phyloP scores from a whole-genome alignment of 2,797 vertebrate genomes.

The Tinamus major region DNA sequence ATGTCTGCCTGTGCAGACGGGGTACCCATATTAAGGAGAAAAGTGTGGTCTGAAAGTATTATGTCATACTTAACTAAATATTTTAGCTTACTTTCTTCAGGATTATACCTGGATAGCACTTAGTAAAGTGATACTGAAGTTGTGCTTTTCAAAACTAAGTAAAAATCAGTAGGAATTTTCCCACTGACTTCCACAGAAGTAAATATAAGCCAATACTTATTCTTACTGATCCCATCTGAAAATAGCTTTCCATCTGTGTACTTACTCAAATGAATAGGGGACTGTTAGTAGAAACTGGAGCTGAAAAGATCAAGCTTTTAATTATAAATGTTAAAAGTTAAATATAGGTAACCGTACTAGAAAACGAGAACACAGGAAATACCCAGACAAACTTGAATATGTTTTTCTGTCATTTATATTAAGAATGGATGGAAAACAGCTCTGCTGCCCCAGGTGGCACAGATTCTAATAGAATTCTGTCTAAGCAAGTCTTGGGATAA shows the following conservation, averaged over 20 bases:
- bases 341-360: conserved; percentile 8
- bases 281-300: conserved; percentile 38
- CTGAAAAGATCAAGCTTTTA: conserved; percentile 33
- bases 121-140: not conserved
- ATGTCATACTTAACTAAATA: not conserved
- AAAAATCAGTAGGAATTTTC: conserved; percentile 54
- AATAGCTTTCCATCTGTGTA: conserved; percentile 59
- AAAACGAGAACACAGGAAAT: not conserved
- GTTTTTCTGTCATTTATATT: not conserved
- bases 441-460: not conserved
- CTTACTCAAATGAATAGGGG: conserved; percentile 31
- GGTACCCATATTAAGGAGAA: not conserved
- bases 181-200: conserved; percentile 35
- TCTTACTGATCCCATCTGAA: conserved; percentile 31
- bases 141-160: conserved; percentile 45
- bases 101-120: conserved; percentile 2
- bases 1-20: not conserved
- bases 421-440: not conserved
- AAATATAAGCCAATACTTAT: not conserved
- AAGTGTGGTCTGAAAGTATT: not conserved
- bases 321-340: conserved; percentile 45
- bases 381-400: not conserved
- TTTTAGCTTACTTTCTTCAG: not conserved
- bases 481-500: not conserved
- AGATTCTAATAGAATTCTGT: not conserved